Conservation (phyloP, 2,888 invertebrate species). For the Athalia circularis region DNA sequence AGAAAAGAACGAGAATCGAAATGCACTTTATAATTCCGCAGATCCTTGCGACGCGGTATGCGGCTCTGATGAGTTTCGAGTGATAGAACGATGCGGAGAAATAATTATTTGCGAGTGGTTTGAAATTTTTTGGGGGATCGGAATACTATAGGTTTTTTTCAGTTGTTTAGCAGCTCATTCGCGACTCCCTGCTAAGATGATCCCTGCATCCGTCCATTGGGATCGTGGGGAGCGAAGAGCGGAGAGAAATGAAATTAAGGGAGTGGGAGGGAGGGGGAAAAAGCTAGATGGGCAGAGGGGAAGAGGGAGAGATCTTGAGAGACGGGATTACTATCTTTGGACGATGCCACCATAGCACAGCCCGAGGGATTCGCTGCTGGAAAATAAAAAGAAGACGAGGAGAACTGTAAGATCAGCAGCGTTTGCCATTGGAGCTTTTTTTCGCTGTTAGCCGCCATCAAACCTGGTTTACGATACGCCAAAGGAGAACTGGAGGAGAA, state of each 20-base stretch:
- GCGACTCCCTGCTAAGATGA: neutral
- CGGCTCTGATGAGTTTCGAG: too few relatives aligned
- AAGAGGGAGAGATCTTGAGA: slow-evolving; percentile 17
- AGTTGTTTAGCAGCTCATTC: slow-evolving; percentile 1
- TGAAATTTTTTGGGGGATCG: neutral
- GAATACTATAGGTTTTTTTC: neutral
- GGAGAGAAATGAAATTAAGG: neutral
- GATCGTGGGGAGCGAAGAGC: neutral
- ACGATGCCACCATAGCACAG: neutral
- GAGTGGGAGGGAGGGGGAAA: neutral
- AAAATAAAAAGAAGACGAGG: neutral
- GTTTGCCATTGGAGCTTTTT: neutral
- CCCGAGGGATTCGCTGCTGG: slow-evolving; percentile 16
- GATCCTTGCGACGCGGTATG: too few relatives aligned
- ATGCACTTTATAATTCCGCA: neutral
- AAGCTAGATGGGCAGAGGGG: neutral
- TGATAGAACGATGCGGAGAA: neutral
- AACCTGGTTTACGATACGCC: slow-evolving; percentile 16
- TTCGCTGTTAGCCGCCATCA: neutral
- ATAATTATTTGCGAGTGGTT: slow-evolving; percentile 1
- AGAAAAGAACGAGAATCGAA: neutral
- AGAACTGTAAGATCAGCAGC: too few relatives aligned
- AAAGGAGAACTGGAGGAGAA: too few relatives aligned
- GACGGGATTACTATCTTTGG: slow-evolving; percentile 29
- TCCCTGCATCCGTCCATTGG: neutral